Evolutionary conservation across 2,113 vertebrate genomes (phyloP).

Genomic region (Chauna torquata): DNA sequence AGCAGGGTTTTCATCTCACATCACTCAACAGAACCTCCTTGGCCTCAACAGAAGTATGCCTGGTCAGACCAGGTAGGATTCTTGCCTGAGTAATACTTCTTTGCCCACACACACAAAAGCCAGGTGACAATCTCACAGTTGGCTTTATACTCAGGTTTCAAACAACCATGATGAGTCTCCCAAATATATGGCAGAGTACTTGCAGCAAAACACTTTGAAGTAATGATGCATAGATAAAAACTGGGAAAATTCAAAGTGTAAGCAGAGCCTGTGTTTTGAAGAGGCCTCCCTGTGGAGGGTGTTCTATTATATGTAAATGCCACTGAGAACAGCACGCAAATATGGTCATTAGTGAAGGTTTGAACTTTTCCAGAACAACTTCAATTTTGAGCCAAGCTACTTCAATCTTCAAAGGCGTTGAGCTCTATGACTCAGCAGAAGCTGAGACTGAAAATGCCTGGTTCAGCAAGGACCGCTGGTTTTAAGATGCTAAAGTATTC

Average conservation of each 20-base stretch:
- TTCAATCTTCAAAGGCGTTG: slow-evolving; percentile 43
- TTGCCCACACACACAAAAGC: neutral
- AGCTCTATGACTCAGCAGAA: slow-evolving; percentile 47
- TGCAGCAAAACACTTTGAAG: slow-evolving; percentile 34
- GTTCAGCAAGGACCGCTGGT: slow-evolving; percentile 22
- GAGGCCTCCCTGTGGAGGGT: neutral
- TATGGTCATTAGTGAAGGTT: slow-evolving; percentile 22
- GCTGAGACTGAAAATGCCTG: neutral
- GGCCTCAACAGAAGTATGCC: neutral
- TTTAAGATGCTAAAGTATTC: slow-evolving; percentile 14
- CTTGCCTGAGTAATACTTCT: slow-evolving; percentile 2
- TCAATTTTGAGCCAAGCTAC: slow-evolving; percentile 11
- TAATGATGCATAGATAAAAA: slow-evolving; percentile 26
- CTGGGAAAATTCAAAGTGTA: slow-evolving; percentile 25
- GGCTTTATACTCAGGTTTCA: slow-evolving; percentile 25
- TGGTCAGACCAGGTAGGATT: slow-evolving; percentile 25
- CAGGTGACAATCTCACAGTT: slow-evolving; percentile 11
- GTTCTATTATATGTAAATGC: slow-evolving; percentile 45
- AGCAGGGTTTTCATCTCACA: neutral
- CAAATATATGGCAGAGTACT: slow-evolving; percentile 27
- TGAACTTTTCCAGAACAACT: slow-evolving; percentile 41
- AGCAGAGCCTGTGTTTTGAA: slow-evolving; percentile 25
- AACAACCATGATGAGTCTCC: neutral
- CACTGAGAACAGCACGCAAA: slow-evolving; percentile 14
- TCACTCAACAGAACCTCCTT: neutral